phyloP scores from a whole-genome alignment of 2,797 vertebrate species.

The Graptemys geographica region DNA sequence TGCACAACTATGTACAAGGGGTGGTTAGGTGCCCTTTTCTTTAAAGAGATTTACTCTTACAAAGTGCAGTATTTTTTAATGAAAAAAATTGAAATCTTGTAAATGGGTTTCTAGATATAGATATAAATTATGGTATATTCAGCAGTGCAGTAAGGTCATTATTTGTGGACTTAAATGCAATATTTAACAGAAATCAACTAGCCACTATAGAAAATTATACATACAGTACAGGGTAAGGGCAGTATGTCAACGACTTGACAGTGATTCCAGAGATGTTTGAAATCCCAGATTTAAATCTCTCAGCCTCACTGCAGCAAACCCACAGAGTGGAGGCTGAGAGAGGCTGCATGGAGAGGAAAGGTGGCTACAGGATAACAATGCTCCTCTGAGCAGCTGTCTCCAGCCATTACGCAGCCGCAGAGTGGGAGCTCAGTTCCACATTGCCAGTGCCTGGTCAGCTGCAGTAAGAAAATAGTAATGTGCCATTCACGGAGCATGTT shows the following conservation, averaged over 20 bases:
- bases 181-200: not conserved
- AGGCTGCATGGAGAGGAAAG: not conserved
- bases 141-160: not conserved
- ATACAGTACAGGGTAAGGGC: rapidly evolving
- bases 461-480: not conserved
- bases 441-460: not conserved
- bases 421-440: not conserved
- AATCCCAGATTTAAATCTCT: not conserved
- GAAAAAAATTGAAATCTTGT: not conserved
- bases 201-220: not conserved
- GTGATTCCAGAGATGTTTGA: not conserved
- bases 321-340: not conserved
- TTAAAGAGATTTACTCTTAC: conserved; percentile 1
- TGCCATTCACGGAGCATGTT: not conserved
- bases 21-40: conserved; percentile 17
- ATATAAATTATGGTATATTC: not conserved
- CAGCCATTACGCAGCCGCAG: not conserved
- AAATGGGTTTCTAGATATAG: not conserved
- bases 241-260: not conserved
- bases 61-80: conserved; percentile 23
- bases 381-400: not conserved
- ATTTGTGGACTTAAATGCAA: not conserved
- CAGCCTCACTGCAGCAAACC: not conserved
- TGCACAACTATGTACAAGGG: not conserved
- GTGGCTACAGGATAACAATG: not conserved